Percentiles rank a stretch among this genome's conserved stretches.
Evolutionary conservation across 2,113 vertebrate species (phyloP).

Genomic region (Opisthocomus hoazin): DNA sequence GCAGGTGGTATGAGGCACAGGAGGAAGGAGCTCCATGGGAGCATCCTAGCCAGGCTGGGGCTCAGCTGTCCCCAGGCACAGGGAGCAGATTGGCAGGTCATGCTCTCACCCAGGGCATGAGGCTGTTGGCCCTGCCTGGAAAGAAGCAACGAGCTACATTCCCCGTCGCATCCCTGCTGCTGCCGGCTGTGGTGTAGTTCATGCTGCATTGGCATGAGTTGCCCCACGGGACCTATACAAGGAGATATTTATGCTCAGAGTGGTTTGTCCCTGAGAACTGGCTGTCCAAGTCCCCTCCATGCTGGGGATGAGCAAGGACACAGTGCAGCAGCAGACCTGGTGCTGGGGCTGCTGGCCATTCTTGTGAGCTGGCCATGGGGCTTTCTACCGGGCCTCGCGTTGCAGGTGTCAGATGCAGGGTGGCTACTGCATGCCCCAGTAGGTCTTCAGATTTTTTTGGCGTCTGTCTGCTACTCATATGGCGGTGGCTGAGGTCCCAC

Average conservation of each 20-base stretch:
- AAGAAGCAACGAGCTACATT: background rate
- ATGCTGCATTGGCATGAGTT: fast-evolving
- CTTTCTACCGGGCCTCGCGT: fast-evolving
- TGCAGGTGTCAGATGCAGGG: background rate
- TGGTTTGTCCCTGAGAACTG: background rate
- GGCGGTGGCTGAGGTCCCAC: background rate
- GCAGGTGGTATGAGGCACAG: fast-evolving
- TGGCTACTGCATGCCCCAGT: fast-evolving
- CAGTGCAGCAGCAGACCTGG: fast-evolving
- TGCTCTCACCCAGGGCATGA: fast-evolving
- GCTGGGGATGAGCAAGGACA: background rate
- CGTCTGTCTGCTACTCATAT: background rate
- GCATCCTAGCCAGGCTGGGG: background rate
- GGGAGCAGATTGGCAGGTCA: fast-evolving
- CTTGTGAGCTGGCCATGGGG: background rate
- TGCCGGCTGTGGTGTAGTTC: fast-evolving
- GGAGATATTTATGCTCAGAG: background rate
- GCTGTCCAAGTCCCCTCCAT: fast-evolving
- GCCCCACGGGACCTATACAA: background rate
- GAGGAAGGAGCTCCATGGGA: background rate
- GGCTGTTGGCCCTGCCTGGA: background rate
- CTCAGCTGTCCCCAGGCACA: background rate
- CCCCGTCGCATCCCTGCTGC: background rate
- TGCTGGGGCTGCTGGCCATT: background rate
- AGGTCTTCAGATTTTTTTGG: background rate